These are phyloP conservation scores for Ariopsis seemanni DNA, from an alignment of 2,113 vertebrate genomes.

Conservation along the genomic window DNA sequence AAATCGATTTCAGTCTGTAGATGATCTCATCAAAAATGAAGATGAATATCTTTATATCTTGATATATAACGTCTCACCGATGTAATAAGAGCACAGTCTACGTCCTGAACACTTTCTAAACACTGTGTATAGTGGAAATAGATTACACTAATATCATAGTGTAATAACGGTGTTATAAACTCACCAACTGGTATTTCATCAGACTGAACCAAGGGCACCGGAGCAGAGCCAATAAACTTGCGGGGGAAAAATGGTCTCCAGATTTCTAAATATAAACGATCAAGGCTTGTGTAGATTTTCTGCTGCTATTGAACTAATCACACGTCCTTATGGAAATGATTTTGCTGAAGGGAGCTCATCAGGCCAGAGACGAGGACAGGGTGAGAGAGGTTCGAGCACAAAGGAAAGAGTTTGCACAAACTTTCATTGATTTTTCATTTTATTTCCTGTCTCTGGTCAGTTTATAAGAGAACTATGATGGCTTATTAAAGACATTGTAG, in stretches of 20 bases:
- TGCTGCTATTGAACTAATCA: neutral
- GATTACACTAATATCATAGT: neutral
- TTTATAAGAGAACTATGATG: neutral
- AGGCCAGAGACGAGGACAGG: neutral
- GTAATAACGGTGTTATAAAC: neutral
- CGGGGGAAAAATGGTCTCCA: neutral
- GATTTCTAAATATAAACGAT: neutral
- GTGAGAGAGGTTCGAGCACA: neutral
- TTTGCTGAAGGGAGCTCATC: neutral
- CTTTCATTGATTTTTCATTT: neutral
- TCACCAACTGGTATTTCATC: neutral
- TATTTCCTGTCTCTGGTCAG: neutral
- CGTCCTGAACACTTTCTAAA: neutral
- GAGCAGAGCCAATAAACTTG: neutral
- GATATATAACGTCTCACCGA: neutral
- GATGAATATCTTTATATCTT: too few species aligned
- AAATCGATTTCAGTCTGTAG: too few species aligned
- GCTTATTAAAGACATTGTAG: too few species aligned
- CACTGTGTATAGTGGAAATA: neutral
- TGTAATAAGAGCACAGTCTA: neutral
- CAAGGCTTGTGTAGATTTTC: neutral
- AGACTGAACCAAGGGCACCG: neutral
- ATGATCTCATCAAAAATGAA: too few species aligned
- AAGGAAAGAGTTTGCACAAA: neutral
- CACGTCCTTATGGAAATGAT: neutral